Conservation (phyloP, 2,888 invertebrate genomes). For the Criorhina ranunculi region DNA sequence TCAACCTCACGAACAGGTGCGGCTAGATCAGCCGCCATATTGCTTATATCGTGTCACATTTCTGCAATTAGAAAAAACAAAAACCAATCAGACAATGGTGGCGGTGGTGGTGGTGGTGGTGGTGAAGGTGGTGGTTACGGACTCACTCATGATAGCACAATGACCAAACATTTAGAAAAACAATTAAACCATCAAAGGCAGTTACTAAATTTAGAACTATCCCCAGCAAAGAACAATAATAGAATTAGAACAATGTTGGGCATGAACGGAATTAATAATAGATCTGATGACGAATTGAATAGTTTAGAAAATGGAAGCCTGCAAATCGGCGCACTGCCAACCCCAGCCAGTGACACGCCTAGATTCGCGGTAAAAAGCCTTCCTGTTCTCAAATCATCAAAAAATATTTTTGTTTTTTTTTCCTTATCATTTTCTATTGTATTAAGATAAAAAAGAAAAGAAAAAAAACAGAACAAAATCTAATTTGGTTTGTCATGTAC, state of each 20-base stretch:
- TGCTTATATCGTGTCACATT: constrained; percentile 96
- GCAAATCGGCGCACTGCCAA: constrained; percentile 84
- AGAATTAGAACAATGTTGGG: constrained; percentile 84
- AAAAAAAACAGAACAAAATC: constrained; percentile 53
- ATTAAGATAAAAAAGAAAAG: constrained; percentile 51
- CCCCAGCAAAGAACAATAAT: constrained; percentile 84
- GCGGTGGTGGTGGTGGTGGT: constrained; percentile 78
- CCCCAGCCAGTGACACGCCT: constrained; percentile 85
- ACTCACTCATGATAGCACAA: constrained; percentile 83
- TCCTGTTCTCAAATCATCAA: constrained; percentile 74
- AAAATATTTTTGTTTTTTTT: constrained; percentile 44
- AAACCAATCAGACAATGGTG: constrained; percentile 85
- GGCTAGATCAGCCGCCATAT: constrained; percentile 96
- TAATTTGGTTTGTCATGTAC: constrained; percentile 61
- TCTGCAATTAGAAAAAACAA: constrained; percentile 85
- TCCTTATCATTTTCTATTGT: constrained; percentile 40
- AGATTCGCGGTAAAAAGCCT: constrained; percentile 84
- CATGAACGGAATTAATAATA: constrained; percentile 83
- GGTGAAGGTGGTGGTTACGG: constrained; percentile 79
- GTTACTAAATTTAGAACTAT: constrained; percentile 84
- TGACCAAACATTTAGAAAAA: constrained; percentile 84
- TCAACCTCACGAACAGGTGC: constrained; percentile 96
- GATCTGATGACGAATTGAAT: constrained; percentile 81
- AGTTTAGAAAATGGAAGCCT: constrained; percentile 83
- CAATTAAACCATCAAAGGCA: constrained; percentile 84